Base-by-base conservation (phyloP, 2,888 invertebrate genomes). In the Chymomyza amoena region DNA sequence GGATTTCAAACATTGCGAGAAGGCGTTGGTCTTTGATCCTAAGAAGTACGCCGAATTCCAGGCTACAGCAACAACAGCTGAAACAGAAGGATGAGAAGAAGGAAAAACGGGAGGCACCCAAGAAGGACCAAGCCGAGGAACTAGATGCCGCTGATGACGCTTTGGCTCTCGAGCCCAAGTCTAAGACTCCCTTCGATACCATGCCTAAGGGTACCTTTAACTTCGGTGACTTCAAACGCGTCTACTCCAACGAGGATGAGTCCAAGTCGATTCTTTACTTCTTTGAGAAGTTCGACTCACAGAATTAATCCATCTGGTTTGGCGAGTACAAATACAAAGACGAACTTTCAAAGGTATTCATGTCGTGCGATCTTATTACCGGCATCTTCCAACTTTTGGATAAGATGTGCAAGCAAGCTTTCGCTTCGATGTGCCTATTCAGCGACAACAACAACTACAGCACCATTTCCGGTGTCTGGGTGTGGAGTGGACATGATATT, bases 381-480 rank as follows among this genome's bases (percentile, higher is more conserved):
- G 97, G 99, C 83, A 98, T 99, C 98, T 98, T 95, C 94, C 99
- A 99, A 93, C 95, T 99, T 76, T 93, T 99, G 85, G 99, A 99
- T 90, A 99, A 98, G 93, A 96, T 99, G 97, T 95, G 98, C 87
- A 99, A 99, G 93, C 95, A 96, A 90, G 96, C 98, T 2, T 99
- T 99, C 92, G 97, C 96, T 66, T 98, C 98, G 13, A 95, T 97
- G 81, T 96, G 97, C 90, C 94, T 99, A 73, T 99, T 99, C 92
- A 99, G 99, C 32, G 93, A 94, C 64, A 97, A 99, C 93, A 96
- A 97, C 92, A 94, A 98, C n/a, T n/a, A n/a, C 93, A 97, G 96
- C 91, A 94, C 95, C 89, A 99, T 99, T 92, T 97, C 97, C 57
- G 99, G 99, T 74, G 93, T 99, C 89, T 99, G 99, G 99, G 95